phyloP scores from a whole-genome alignment of 2,113 vertebrate genomes.

The Murina feae region DNA sequence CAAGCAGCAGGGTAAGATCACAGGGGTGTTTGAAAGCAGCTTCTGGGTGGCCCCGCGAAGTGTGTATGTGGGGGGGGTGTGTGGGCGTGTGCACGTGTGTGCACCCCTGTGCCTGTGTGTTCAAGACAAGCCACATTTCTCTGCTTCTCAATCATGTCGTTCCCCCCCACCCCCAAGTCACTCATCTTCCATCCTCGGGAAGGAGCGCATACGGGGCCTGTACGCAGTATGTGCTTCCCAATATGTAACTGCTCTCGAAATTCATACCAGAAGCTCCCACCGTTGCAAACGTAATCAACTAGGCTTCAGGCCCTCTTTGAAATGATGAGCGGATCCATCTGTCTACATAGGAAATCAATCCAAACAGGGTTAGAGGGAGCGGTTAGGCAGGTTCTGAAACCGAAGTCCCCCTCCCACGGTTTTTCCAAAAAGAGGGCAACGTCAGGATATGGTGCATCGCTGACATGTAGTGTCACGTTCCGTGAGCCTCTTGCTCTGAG shows the following conservation, averaged over 20 bases:
- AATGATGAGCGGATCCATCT: neutral
- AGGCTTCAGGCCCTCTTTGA: neutral
- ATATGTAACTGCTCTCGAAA: neutral
- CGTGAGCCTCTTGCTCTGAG: neutral
- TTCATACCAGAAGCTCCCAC: neutral
- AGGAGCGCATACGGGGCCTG: neutral
- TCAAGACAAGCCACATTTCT: too few species aligned
- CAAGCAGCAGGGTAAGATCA: conserved; percentile 74
- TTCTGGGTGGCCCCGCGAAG: conserved; percentile 45
- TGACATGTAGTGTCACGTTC: neutral
- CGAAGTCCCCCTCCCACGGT: neutral
- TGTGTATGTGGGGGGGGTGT: neutral
- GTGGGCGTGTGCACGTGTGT: neutral
- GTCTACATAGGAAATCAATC: neutral
- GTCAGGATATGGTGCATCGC: neutral
- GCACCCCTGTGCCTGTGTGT: too few species aligned
- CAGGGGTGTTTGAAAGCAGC: conserved; percentile 55
- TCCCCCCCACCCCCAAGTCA: too few species aligned
- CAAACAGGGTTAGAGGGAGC: neutral
- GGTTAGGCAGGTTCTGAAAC: neutral
- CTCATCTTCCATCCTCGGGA: neutral
- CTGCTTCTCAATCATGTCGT: too few species aligned
- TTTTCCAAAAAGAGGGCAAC: neutral
- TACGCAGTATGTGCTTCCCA: neutral
- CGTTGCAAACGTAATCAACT: neutral